Evolutionary conservation across 2,113 vertebrate genomes (phyloP), one percentile per base, ranked within the genome.

Genomic region (Oncorhynchus keta): DNA sequence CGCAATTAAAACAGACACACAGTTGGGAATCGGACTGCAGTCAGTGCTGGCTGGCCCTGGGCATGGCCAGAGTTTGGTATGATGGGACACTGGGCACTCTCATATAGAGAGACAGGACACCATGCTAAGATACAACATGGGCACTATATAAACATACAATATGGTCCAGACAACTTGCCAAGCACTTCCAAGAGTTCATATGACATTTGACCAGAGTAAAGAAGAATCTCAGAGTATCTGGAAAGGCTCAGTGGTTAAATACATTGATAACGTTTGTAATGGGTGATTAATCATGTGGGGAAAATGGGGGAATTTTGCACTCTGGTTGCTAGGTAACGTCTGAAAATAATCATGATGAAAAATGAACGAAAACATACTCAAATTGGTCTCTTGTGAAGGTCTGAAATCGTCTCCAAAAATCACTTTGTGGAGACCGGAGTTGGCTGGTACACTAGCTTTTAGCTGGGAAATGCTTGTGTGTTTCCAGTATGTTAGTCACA

Each of bases 401-500:
- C 32, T 39, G 67, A 70, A n/a, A 55, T 79, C 45, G 12, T 39
- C 48, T 82, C 81, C 75, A 82, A 83, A 71, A 85, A 81, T 79
- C 45, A 75, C 61, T 75, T 75, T 9, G 39, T 39, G 39, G 73
- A 39, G 28, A 66, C 9, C 35, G 28, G 59, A 79, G 76, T 76
- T 90, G 85, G 86, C 89, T 76, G 66, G 1, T 39, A n/a, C 6
- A 32, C 16, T 0, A 1, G 20, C 1, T 65, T 1, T n/a, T 1
- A 70, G 68, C 72, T 86, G 85, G 86, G 83, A 89, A 88, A 75
- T 2, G 68, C 12, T 77, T 45, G 39, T 45, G 39, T n/a, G 76
- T 76, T 88, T 86, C 83, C 86, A 85, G 88, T 84, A 74, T 5
- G 51, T 67, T 65, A 62, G 49, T 67, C 83, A 86, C 1, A 32